A percentile compares a stretch with the other conserved stretches of the same genome.
Conservation (phyloP, 2,797 vertebrate species). For the Lycodopsis pacificus region DNA sequence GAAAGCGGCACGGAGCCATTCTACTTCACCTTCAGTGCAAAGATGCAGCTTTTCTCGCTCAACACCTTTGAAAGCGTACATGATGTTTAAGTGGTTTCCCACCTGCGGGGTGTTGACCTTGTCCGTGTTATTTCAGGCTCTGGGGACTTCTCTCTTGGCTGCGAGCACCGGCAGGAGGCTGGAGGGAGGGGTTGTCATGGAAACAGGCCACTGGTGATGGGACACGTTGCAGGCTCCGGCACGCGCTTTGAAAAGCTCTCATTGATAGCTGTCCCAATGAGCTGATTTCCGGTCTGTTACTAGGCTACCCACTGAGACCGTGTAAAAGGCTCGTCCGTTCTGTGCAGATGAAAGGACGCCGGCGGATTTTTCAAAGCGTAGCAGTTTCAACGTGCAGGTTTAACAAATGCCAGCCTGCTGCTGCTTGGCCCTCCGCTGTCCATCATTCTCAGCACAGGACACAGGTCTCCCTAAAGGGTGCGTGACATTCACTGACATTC, state of each 20-base stretch:
- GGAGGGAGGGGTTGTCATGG: conserved; percentile 80
- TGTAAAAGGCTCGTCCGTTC: conserved; percentile 28
- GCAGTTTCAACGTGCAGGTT: conserved; percentile 42
- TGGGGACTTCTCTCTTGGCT: conserved; percentile 73
- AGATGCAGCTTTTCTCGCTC: conserved; percentile 45
- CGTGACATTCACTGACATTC: conserved; percentile 73
- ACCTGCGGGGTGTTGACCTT: conserved; percentile 82
- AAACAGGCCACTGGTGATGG: conserved; percentile 79
- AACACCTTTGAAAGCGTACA: conserved; percentile 63
- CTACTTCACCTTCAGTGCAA: conserved; percentile 36
- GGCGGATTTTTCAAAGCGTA: conserved; percentile 28
- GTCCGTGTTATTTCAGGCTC: conserved; percentile 80
- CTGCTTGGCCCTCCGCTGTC: conserved; percentile 28
- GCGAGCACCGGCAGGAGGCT: conserved; percentile 76
- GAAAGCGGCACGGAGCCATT: not conserved
- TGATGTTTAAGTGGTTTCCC: conserved; percentile 69
- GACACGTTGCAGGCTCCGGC: conserved; percentile 60
- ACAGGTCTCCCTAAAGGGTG: conserved; percentile 53
- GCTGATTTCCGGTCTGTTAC: conserved; percentile 63
- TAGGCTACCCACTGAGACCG: conserved; percentile 52
- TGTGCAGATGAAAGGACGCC: conserved; percentile 48
- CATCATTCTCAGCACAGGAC: conserved; percentile 44
- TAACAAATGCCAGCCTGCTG: conserved; percentile 44
- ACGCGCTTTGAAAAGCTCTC: conserved; percentile 73
- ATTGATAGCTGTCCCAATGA: conserved; percentile 74